Conservation (phyloP, 2,113 vertebrate genomes). For the Plecotus auritus region DNA sequence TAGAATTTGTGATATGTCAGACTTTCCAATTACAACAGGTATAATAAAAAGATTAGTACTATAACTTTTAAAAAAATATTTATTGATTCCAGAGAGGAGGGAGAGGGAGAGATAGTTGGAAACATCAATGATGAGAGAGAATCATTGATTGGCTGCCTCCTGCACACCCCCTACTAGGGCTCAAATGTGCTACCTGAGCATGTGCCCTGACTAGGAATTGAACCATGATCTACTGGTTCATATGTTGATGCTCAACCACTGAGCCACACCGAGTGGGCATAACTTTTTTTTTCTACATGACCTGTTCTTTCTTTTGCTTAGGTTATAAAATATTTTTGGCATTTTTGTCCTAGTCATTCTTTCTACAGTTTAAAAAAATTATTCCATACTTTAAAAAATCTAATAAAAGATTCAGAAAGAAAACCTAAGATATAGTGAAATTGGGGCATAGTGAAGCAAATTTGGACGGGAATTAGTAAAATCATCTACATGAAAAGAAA, state of each 20-base stretch:
- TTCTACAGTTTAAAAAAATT: not conserved
- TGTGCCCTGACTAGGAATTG: too few species aligned
- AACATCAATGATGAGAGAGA: too few species aligned
- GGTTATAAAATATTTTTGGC: not conserved
- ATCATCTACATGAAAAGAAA: not conserved
- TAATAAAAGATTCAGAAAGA: conserved; percentile 14
- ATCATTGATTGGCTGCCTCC: too few species aligned
- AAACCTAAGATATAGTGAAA: not conserved
- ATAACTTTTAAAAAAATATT: not conserved
- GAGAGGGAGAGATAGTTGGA: too few species aligned
- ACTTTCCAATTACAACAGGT: not conserved
- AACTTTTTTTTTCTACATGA: not conserved
- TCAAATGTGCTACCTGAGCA: too few species aligned
- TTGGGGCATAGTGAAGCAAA: not conserved
- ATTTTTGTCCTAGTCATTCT: not conserved
- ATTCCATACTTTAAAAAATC: not conserved
- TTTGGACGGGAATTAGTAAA: not conserved
- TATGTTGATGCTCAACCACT: too few species aligned
- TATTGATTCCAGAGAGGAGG: too few species aligned
- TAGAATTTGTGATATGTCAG: not conserved
- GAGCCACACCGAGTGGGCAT: too few species aligned
- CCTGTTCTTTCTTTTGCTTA: not conserved
- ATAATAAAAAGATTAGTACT: not conserved
- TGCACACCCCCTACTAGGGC: too few species aligned
- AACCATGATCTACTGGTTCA: too few species aligned